These are phyloP conservation scores for Centroberyx gerrardi DNA, from an alignment of 2,797 vertebrate genomes.

Conservation along the genomic window DNA sequence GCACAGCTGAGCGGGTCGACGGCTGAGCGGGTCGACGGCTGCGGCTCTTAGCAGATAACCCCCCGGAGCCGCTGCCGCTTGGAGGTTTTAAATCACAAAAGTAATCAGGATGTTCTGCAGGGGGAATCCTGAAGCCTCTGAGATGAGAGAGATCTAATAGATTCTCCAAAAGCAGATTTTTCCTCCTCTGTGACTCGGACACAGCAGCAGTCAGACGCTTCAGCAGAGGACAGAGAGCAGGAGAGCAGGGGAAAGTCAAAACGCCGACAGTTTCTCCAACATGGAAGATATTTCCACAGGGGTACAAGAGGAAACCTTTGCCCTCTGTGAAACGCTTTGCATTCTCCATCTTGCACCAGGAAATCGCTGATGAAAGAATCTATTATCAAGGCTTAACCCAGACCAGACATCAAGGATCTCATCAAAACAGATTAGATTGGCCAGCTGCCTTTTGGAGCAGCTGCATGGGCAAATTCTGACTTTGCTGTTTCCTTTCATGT, in stretches of 20 bases:
- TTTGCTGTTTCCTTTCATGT: too few species aligned
- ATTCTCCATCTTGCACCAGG: background rate
- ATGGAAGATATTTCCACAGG: slow-evolving; percentile 2
- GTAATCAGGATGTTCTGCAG: slow-evolving; percentile 29
- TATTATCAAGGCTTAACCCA: slow-evolving; percentile 31
- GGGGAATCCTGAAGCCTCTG: slow-evolving; percentile 21
- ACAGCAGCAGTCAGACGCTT: slow-evolving; percentile 7
- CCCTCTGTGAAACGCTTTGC: slow-evolving; percentile 2
- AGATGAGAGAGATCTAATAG: slow-evolving; percentile 17
- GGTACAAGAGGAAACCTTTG: slow-evolving; percentile 9
- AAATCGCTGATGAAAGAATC: slow-evolving; percentile 32
- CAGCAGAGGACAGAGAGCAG: slow-evolving; percentile 16
- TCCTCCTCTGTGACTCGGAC: slow-evolving; percentile 29
- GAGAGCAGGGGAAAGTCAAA: background rate
- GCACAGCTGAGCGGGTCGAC: background rate
- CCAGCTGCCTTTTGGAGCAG: slow-evolving; percentile 1
- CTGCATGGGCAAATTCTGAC: background rate
- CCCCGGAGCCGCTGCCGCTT: slow-evolving; percentile 18
- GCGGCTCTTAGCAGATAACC: slow-evolving; percentile 38
- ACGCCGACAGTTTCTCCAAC: background rate
- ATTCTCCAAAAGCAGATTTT: slow-evolving; percentile 32
- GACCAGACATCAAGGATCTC: slow-evolving; percentile 31
- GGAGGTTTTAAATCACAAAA: slow-evolving; percentile 46
- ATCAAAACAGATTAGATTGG: slow-evolving; percentile 7
- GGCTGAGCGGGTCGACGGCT: background rate